Evolutionary conservation across 2,797 vertebrate genomes (phyloP).

Genomic region (Chelmon rostratus): DNA sequence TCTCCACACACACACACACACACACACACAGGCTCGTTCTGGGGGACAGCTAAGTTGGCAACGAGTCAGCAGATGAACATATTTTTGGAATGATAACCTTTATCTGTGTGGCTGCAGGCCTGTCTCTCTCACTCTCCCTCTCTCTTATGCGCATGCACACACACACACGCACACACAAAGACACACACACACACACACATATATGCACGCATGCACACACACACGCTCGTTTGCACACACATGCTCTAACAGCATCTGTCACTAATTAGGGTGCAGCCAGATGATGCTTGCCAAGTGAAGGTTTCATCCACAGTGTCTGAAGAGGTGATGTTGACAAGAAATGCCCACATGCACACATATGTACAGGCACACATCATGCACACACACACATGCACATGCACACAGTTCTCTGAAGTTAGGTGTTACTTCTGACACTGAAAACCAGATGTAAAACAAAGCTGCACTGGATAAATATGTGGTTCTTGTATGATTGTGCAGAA

Average conservation of each 20-base stretch:
- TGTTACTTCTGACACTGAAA: constrained; percentile 41
- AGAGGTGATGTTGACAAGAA: constrained; percentile 62
- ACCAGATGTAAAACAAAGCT: constrained; percentile 47
- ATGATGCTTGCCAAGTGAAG: constrained; percentile 63
- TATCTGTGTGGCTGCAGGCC: constrained; percentile 69
- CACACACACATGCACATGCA: neutral
- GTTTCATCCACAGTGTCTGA: constrained; percentile 60
- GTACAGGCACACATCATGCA: neutral
- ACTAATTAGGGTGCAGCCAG: constrained; percentile 77
- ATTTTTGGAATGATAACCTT: constrained; percentile 83
- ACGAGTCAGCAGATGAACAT: constrained; percentile 68
- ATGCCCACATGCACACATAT: constrained; percentile 13
- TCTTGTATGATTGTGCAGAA: constrained; percentile 21
- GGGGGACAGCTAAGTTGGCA: constrained; percentile 49
- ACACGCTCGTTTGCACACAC: constrained; percentile 38
- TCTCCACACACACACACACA: neutral
- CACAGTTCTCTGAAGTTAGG: constrained; percentile 31
- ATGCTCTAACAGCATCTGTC: constrained; percentile 69
- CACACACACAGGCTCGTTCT: constrained; percentile 35
- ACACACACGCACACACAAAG: no score
- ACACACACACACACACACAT: no score
- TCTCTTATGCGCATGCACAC: no score
- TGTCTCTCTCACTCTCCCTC: constrained; percentile 25
- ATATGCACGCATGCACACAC: constrained; percentile 23
- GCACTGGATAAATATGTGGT: constrained; percentile 8